phyloP scores from a whole-genome alignment of 2,797 vertebrate genomes.

The Sarcophilus harrisii region DNA sequence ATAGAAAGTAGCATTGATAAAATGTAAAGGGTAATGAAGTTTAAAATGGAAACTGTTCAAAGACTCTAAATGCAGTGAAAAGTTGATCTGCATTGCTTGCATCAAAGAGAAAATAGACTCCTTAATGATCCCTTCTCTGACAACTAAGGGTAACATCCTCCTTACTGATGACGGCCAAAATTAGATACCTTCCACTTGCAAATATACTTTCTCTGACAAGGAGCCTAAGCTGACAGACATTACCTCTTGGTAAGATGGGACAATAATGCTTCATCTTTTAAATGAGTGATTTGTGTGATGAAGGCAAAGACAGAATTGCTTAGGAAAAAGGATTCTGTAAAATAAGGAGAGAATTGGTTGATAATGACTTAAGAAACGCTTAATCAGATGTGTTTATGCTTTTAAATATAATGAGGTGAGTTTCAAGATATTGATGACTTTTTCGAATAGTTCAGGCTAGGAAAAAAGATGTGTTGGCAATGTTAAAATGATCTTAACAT shows the following conservation, averaged over 20 bases:
- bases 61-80: slow-evolving; percentile 67
- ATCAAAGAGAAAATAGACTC: slow-evolving; percentile 68
- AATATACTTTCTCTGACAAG: slow-evolving; percentile 64
- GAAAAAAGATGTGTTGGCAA: slow-evolving; percentile 45
- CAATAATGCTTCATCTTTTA: slow-evolving; percentile 64
- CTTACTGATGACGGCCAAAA: slow-evolving; percentile 75
- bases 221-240: slow-evolving; percentile 61
- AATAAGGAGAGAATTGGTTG: slow-evolving; percentile 20
- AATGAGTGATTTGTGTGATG: slow-evolving; percentile 70
- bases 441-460: slow-evolving; percentile 14
- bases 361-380: slow-evolving; percentile 65
- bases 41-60: slow-evolving; percentile 71
- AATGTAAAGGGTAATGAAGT: slow-evolving; percentile 57
- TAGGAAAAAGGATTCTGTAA: slow-evolving; percentile 42
- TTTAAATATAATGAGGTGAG: slow-evolving; percentile 55
- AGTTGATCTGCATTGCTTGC: slow-evolving; percentile 61
- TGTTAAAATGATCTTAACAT: slow-evolving; percentile 43
- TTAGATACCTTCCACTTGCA: slow-evolving; percentile 71
- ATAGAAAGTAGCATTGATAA: slow-evolving; percentile 62
- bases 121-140: slow-evolving; percentile 78
- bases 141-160: slow-evolving; percentile 76
- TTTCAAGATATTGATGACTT: slow-evolving; percentile 17
- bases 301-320: slow-evolving; percentile 41
- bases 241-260: slow-evolving; percentile 55
- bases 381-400: slow-evolving; percentile 59